Evolutionary conservation across 2,888 invertebrate genomes (phyloP).

Genomic region (Caenorhabditis doughertyi): DNA sequence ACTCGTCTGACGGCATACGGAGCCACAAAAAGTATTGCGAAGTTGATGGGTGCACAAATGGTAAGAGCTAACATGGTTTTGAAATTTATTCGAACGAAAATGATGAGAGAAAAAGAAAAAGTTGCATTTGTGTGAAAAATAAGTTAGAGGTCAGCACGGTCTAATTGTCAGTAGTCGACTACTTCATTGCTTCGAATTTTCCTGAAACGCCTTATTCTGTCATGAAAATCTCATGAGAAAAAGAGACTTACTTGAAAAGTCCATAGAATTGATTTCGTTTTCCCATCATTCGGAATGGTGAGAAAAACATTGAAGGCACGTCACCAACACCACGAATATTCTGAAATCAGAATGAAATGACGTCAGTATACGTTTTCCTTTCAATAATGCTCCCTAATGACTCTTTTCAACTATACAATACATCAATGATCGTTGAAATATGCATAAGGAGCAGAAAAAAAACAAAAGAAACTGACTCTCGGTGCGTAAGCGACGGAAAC

Average conservation of each 20-base stretch:
- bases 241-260: constrained; percentile 64
- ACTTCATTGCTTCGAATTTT: constrained; percentile 62
- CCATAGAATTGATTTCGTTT: constrained; percentile 72
- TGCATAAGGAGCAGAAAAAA: constrained; percentile 1
- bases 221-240: background rate
- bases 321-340: constrained; percentile 56
- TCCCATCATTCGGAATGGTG: constrained; percentile 72
- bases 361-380: background rate
- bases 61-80: constrained; percentile 55
- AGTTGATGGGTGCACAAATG: constrained; percentile 75
- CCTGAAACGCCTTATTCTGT: constrained; percentile 35
- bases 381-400: background rate
- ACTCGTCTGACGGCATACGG: constrained; percentile 62
- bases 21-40: constrained; percentile 69
- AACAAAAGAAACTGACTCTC: constrained; percentile 49
- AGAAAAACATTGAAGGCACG: constrained; percentile 69
- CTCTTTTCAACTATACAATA: constrained; percentile 8
- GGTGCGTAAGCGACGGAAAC: constrained; percentile 55
- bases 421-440: constrained; percentile 31
- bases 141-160: constrained; percentile 15
- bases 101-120: background rate
- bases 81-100: constrained; percentile 17
- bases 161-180: constrained; percentile 46
- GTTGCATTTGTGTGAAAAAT: no score
- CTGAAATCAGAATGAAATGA: constrained; percentile 32